phyloP scores from a whole-genome alignment of 2,797 vertebrate genomes.

The Eleutherodactylus coqui region DNA sequence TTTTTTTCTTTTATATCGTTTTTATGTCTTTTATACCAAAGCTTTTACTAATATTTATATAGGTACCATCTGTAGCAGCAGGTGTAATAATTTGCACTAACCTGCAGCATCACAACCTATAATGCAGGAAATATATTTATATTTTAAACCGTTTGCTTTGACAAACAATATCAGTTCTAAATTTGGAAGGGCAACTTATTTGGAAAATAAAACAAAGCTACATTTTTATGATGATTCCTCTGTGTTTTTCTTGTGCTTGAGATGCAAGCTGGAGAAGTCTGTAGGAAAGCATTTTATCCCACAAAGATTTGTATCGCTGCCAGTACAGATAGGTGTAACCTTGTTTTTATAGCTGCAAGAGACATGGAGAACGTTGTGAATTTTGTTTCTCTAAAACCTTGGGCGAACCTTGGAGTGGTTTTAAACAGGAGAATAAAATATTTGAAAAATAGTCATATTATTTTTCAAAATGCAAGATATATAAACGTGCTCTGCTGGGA shows the following conservation, averaged over 20 bases:
- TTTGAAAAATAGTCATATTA: conserved; percentile 50
- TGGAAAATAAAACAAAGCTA: conserved; percentile 17
- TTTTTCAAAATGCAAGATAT: conserved; percentile 45
- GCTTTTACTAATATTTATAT: not conserved
- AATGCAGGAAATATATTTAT: not conserved
- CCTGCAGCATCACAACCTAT: not conserved
- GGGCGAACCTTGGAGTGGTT: conserved; percentile 40
- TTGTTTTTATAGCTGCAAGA: conserved; percentile 61
- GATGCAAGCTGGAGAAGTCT: conserved; percentile 42
- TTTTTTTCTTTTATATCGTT: not conserved
- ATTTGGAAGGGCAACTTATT: conserved; percentile 14
- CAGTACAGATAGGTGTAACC: conserved; percentile 60
- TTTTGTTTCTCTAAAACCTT: conserved; percentile 55
- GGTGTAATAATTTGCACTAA: not conserved
- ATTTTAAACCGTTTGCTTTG: not conserved
- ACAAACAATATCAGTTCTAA: not conserved
- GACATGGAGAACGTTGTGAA: conserved; percentile 45
- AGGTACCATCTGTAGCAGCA: not conserved
- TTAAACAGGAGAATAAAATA: conserved; percentile 38
- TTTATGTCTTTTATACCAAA: not conserved
- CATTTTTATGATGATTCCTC: conserved; percentile 28
- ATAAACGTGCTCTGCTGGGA: conserved; percentile 13
- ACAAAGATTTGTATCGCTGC: conserved; percentile 55
- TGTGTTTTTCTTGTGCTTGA: conserved; percentile 35
- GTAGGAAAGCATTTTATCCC: conserved; percentile 47